Percentiles rank a stretch among this genome's conserved stretches.
These are phyloP conservation scores for Tragulus kanchil DNA, from an alignment of 2,113 vertebrate genomes.

Conservation along the genomic window DNA sequence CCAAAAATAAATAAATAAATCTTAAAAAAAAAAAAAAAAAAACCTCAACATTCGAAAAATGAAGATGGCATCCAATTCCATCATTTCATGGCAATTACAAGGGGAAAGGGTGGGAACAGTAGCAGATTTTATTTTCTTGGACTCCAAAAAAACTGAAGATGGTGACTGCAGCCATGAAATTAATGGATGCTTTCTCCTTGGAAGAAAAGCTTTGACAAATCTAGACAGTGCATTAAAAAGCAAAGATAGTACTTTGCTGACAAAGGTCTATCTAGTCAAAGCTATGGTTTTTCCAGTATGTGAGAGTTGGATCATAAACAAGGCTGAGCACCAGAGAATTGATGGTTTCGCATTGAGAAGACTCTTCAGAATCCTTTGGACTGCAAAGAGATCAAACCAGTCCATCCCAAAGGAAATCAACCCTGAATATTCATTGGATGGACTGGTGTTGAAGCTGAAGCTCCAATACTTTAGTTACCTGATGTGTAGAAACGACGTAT, in stretches of 20 bases:
- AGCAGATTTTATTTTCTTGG: background rate
- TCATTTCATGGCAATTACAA: background rate
- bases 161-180: background rate
- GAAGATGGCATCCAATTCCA: background rate
- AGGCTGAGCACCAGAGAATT: background rate
- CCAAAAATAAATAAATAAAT: too few relatives aligned
- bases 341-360: background rate
- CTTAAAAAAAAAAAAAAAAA: background rate
- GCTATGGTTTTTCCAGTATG: background rate
- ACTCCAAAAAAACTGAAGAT: background rate
- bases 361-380: background rate
- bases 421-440: background rate
- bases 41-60: background rate
- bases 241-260: background rate
- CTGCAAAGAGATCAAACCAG: background rate
- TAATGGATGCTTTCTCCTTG: background rate
- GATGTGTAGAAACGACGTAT: fast-evolving
- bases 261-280: background rate
- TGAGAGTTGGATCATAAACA: background rate
- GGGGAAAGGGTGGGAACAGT: background rate
- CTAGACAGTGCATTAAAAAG: background rate
- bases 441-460: background rate
- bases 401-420: background rate
- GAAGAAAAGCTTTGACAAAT: background rate
- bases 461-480: background rate